Evolutionary conservation across 2,797 vertebrate species (phyloP), one percentile per base, ranked within the genome.

Genomic region (Ibycter americanus): DNA sequence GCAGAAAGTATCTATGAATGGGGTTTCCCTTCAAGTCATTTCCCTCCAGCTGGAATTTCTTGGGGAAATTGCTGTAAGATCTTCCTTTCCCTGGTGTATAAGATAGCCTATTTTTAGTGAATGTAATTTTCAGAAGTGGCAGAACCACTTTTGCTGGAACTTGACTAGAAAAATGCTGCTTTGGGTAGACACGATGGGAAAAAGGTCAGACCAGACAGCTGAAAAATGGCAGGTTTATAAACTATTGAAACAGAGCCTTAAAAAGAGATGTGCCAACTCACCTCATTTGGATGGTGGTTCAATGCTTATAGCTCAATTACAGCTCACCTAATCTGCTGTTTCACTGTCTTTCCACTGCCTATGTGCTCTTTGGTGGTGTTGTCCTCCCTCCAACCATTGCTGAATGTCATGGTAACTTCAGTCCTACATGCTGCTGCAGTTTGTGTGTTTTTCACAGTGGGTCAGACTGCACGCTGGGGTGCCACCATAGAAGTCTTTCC

Each of bases 331-430:
- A 78, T 27, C 31, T n/a, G 38, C 31, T 54, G 7, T 31, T 67
- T 89, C 71, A 31, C 9, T 27, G 21, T 19, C 47, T 77, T 59
- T 25, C 68, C 22, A 9, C 58, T 40, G 56, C 38, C n/a, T 31
- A 8, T n/a, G 51, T 26, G 49, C 44, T 68, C 46, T 38, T 34
- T 3, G 6, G 34, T 21, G 62, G 20, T 55, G 25, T 32, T 49
- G 29, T 19, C 47, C 72, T 34, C 32, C 67, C 79, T 68, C 47
- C n/a, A 40, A 13, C 19, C 3, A 0, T 5, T 0, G 1, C 19
- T 47, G 59, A 58, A 27, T 0, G 0, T 36, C 42, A 56, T 32
- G 1, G 2, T 56, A 9, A 34, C 40, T 32, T 11, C 17, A 29
- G 40, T 55, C 66, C 47, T 12, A 13, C 29, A 3, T 3, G 16